Evolutionary conservation across 1,140 invertebrate species (phyloP).

Genomic region (Paracyclopina nana): DNA sequence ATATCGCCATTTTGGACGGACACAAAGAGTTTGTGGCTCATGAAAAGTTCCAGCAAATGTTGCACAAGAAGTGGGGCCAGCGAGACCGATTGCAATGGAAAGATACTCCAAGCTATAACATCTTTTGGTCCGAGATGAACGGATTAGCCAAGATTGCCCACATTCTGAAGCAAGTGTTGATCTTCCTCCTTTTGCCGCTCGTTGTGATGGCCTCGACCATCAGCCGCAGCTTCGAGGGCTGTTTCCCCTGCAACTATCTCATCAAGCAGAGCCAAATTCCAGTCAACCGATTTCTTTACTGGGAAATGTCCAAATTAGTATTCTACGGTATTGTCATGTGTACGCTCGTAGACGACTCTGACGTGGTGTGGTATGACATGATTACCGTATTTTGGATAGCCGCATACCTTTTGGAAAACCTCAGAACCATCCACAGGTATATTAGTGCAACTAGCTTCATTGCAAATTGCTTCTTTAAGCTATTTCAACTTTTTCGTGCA

Average conservation of each 20-base stretch:
- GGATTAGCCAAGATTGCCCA: slow-evolving; percentile 4
- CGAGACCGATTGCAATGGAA: slow-evolving; percentile 8
- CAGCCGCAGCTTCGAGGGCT: neutral
- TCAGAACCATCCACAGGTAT: slow-evolving; percentile 10
- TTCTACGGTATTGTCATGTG: slow-evolving; percentile 8
- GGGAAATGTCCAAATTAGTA: slow-evolving; percentile 10
- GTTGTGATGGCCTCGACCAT: neutral
- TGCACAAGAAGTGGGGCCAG: slow-evolving; percentile 16
- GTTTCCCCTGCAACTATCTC: neutral
- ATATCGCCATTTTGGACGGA: slow-evolving; percentile 15
- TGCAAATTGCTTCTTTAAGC: too few relatives aligned
- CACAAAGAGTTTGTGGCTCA: slow-evolving; percentile 16
- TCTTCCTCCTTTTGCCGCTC: slow-evolving; percentile 9
- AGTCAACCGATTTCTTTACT: slow-evolving; percentile 13
- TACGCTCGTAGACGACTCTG: slow-evolving; percentile 6
- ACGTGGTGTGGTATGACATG: slow-evolving; percentile 9
- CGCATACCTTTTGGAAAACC: slow-evolving; percentile 11
- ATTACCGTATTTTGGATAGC: slow-evolving; percentile 1
- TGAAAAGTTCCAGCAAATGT: slow-evolving; percentile 15
- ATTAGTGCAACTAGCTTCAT: too few relatives aligned
- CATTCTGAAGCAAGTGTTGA: slow-evolving; percentile 2
- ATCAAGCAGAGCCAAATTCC: slow-evolving; percentile 8
- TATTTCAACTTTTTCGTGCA: too few relatives aligned
- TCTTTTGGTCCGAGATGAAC: slow-evolving; percentile 14
- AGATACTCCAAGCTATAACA: slow-evolving; percentile 10